Evolutionary conservation across 2,797 vertebrate species (phyloP).

Genomic region (Poecile montanus): DNA sequence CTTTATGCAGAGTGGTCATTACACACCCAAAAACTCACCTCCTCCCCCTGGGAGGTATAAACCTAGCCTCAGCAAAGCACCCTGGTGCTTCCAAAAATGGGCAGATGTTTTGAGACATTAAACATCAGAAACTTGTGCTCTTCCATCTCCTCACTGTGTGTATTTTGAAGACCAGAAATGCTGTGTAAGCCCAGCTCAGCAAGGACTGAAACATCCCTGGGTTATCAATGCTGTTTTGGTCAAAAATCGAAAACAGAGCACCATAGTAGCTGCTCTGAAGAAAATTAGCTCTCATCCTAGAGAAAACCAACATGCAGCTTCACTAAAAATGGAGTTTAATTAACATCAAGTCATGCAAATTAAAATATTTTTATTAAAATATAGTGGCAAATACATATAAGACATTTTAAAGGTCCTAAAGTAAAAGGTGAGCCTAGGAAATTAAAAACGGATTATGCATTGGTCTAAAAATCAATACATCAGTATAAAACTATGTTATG

Average conservation of each 20-base stretch:
- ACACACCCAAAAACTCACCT: not conserved
- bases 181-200: not conserved
- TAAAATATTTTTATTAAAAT: not conserved
- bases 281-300: not conserved
- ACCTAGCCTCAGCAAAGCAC: not conserved
- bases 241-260: not conserved
- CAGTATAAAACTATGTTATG: not conserved
- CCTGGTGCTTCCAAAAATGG: not conserved
- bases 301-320: not conserved
- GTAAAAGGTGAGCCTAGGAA: not conserved
- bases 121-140: not conserved
- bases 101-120: not conserved
- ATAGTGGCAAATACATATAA: not conserved
- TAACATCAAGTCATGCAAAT: not conserved
- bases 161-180: fast-evolving
- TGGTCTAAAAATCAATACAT: not conserved
- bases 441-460: not conserved
- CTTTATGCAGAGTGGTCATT: not conserved
- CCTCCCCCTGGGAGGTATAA: not conserved
- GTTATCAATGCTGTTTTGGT: not conserved
- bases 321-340: not conserved
- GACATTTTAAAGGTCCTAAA: not conserved
- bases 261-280: not conserved
- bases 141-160: fast-evolving
- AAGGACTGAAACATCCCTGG: fast-evolving